phyloP scores from a whole-genome alignment of 2,888 invertebrate species.

The Dysmachus trigonus region DNA sequence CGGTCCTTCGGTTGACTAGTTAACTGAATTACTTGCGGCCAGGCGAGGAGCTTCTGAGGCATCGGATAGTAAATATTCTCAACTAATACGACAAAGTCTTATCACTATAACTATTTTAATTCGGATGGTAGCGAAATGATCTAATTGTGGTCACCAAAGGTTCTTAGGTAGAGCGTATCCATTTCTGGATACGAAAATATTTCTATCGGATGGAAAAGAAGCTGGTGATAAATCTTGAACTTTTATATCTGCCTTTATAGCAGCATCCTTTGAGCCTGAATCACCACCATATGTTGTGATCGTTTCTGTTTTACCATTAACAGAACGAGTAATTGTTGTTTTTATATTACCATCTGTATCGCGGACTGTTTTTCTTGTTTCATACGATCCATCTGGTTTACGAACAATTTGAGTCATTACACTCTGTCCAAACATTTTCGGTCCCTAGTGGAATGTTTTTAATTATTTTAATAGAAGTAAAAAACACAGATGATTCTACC shows the following conservation, averaged over 20 bases:
- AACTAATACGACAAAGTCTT: constrained; percentile 5
- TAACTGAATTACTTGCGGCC: background rate
- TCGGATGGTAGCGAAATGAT: background rate
- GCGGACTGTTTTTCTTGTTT: constrained; percentile 67
- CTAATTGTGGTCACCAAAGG: constrained; percentile 62
- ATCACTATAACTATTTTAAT: constrained; percentile 2
- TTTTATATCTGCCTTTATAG: background rate
- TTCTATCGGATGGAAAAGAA: constrained; percentile 56
- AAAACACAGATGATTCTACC: constrained; percentile 49
- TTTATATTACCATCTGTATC: constrained; percentile 71
- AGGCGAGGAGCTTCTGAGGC: background rate
- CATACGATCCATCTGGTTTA: constrained; percentile 69
- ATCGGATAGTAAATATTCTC: background rate
- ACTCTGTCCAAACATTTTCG: constrained; percentile 67
- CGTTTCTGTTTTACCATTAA: constrained; percentile 61
- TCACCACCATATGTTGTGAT: constrained; percentile 56
- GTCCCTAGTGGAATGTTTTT: constrained; percentile 52
- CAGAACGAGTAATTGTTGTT: constrained; percentile 66
- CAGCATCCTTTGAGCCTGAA: background rate
- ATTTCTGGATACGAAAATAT: constrained; percentile 62
- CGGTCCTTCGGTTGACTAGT: constrained; percentile 14
- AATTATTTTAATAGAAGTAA: background rate
- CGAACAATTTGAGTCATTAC: constrained; percentile 67
- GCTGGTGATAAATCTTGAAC: background rate
- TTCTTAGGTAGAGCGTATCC: constrained; percentile 64